A percentile compares a stretch with the other conserved stretches of the same genome.
Evolutionary conservation across 37 sponge, comb jelly and placozoan species (phyloP).

Genomic region (Ianthella basta): DNA sequence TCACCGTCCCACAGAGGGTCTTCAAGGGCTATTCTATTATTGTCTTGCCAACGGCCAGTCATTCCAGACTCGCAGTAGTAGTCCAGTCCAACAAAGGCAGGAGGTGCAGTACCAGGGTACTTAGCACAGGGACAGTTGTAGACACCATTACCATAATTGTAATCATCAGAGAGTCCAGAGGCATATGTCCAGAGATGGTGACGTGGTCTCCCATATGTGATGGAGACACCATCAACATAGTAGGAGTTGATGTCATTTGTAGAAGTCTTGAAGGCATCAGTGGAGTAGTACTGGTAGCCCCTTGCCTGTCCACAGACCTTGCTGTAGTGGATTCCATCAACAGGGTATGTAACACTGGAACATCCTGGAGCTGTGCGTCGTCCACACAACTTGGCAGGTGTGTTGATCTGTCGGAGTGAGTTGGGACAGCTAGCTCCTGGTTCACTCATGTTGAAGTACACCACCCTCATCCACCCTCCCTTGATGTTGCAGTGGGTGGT

Average conservation of each 20-base stretch:
- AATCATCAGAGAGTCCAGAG: slow-evolving; percentile 19
- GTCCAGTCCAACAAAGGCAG: slow-evolving; percentile 16
- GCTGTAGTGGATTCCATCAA: neutral
- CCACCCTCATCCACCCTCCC: slow-evolving; percentile 44
- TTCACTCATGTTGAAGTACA: slow-evolving; percentile 45
- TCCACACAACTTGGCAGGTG: slow-evolving; percentile 16
- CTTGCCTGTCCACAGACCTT: slow-evolving; percentile 20
- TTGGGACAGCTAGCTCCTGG: slow-evolving; percentile 13
- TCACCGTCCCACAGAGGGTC: slow-evolving; percentile 32
- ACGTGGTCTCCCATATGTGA: slow-evolving; percentile 32
- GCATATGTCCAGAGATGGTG: slow-evolving; percentile 41
- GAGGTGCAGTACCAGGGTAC: slow-evolving; percentile 28
- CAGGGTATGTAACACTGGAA: neutral
- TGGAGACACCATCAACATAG: slow-evolving; percentile 35
- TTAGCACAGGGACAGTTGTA: slow-evolving; percentile 37
- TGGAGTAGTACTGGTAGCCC: neutral
- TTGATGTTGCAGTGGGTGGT: neutral
- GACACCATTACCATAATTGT: neutral
- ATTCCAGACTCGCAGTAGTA: slow-evolving; percentile 38
- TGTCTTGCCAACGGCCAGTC: slow-evolving; percentile 8
- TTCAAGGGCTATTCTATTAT: neutral
- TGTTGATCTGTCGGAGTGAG: neutral
- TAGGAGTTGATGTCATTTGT: slow-evolving; percentile 20
- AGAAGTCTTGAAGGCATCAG: neutral
- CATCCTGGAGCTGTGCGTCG: slow-evolving; percentile 3